Conservation (phyloP, 2,113 vertebrate genomes). For the Grammomys surdaster region DNA sequence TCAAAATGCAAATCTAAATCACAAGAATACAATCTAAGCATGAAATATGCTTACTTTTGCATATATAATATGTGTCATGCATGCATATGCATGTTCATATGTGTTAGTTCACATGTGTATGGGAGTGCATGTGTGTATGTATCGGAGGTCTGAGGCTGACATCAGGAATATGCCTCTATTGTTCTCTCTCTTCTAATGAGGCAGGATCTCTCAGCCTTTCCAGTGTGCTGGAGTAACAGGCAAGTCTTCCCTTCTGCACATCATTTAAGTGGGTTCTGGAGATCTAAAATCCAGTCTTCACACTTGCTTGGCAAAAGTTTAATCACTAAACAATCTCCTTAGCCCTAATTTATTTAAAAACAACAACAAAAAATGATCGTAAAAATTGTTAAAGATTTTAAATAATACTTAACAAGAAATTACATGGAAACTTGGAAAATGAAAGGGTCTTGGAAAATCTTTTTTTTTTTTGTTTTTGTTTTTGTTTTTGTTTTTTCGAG, state of each 20-base stretch:
- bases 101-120: background rate
- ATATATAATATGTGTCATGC: background rate
- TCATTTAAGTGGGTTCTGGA: background rate
- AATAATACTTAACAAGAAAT: background rate
- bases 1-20: background rate
- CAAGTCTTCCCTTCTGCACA: background rate
- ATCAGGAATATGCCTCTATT: too few relatives aligned
- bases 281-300: background rate
- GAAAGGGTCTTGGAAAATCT: background rate
- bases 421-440: background rate
- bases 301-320: background rate
- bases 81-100: background rate
- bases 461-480: background rate
- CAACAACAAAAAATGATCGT: background rate
- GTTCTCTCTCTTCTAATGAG: background rate
- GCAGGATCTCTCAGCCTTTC: background rate
- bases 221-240: background rate
- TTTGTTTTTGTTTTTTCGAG: background rate
- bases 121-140: background rate
- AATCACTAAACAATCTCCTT: background rate
- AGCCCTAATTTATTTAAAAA: background rate
- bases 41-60: too few relatives aligned
- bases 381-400: background rate
- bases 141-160: background rate
- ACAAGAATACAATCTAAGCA: background rate